Evolutionary conservation across 2,888 invertebrate species (phyloP).

Genomic region (Oeneis ivallda): DNA sequence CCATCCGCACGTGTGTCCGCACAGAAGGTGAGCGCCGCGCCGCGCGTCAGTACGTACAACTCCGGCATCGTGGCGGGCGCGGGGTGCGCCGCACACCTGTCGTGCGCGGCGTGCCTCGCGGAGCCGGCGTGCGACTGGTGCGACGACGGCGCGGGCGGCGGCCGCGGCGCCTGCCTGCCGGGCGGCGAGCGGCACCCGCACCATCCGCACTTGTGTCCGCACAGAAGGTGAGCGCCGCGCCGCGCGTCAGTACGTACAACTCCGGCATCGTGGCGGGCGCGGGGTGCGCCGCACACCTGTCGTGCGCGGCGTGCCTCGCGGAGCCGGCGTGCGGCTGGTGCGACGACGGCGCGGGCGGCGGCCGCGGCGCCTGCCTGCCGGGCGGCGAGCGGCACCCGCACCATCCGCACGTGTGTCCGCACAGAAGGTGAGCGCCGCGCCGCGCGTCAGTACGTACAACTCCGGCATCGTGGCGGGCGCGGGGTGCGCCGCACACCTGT

Average conservation of each 20-base stretch:
- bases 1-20: conserved; percentile 83
- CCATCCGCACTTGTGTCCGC: conserved; percentile 83
- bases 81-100: conserved; percentile 74
- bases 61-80: conserved; percentile 51
- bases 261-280: conserved; percentile 51
- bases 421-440: conserved; percentile 74
- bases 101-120: conserved; percentile 88
- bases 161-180: conserved; percentile 92
- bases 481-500: conserved; percentile 75
- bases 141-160: conserved; percentile 95
- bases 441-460: too few relatives aligned
- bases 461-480: not conserved
- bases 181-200: conserved; percentile 87
- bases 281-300: conserved; percentile 75
- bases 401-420: conserved; percentile 83
- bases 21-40: conserved; percentile 76
- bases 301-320: conserved; percentile 88
- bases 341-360: conserved; percentile 95
- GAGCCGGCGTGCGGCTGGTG: conserved; percentile 99
- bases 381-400: conserved; percentile 87
- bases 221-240: conserved; percentile 76
- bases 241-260: too few relatives aligned
- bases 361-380: conserved; percentile 92
- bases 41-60: too few relatives aligned
- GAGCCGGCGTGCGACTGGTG: conserved; percentile 99